Base-by-base conservation (phyloP, 2,888 invertebrate genomes). In the Polylopha cassiicola region DNA sequence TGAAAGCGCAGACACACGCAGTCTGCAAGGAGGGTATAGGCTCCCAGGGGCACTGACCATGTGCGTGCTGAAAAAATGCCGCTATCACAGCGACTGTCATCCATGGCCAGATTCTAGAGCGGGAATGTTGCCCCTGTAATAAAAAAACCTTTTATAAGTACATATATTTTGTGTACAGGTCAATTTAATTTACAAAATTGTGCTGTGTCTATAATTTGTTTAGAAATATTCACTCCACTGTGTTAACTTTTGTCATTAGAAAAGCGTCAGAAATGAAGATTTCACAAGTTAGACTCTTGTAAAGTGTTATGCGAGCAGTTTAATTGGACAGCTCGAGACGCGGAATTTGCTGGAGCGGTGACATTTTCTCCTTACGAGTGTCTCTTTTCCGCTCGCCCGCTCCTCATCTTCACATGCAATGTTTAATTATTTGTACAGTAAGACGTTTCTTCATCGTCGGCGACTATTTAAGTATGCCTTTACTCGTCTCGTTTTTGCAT, bases 1-100 rank as follows among this genome's bases (percentile, higher is more conserved):
- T 95, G 73, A 92, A 92, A 46, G 95, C 95, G 78, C 97, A 97
- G 44, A 95, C 89, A 73, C 97, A 97, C 27, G 94, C 90, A 30
- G 92, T 89, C 63, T 94, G 94, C 44, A 97, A 88, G 29, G 88
- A 86, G 13, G 91, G 87, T 46, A 92, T 90, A 43, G 89, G 87
- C 57, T 92, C 92, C 95, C 95, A 95, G 1, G 96, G 95, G 75
- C 97, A 97, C 62, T 93, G 92, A 11, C 90, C 91, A 31, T 75
- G 70, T 10, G 82, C 62, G 21, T 44, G 42, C 22, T 54, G 53
- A 36, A 68, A 46, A 9, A 60, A 46, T 34, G 61, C 43, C 32
- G 70, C 43, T 10, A 74, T 44, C 38, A 73, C 31, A 27, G 65
- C 43, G 44, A 57, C 53, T 43, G 51, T 50, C 49, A 70, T 46